These are phyloP conservation scores for Sisyra nigra DNA, from an alignment of 2,888 invertebrate species.

Conservation along the genomic window DNA sequence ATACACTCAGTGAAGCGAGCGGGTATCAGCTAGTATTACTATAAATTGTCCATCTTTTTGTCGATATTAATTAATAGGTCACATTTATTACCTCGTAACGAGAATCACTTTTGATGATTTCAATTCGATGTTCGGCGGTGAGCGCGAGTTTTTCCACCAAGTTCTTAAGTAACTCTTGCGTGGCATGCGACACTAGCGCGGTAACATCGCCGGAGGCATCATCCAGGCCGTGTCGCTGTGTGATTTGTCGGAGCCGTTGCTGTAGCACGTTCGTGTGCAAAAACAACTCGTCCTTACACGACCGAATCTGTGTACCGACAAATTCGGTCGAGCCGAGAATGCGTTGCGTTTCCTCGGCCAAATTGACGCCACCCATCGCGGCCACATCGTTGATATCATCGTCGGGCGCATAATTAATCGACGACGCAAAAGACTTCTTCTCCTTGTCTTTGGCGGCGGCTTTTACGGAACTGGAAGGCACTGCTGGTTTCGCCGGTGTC, in stretches of 20 bases:
- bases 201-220: conserved; percentile 71
- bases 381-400: conserved; percentile 98
- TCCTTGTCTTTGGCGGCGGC: conserved; percentile 58
- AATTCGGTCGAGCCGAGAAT: conserved; percentile 73
- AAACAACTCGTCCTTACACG: conserved; percentile 87
- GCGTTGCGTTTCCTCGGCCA: conserved; percentile 89
- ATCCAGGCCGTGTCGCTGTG: conserved; percentile 62
- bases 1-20: too few relatives aligned
- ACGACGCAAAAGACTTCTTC: conserved; percentile 45
- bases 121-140: conserved; percentile 88
- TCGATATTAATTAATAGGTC: too few relatives aligned
- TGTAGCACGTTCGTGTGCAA: conserved; percentile 63
- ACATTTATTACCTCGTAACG: conserved; percentile 75
- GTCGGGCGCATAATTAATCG: conserved; percentile 42
- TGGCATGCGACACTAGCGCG: conserved; percentile 80
- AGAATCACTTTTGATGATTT: conserved; percentile 78
- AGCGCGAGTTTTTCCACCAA: conserved; percentile 81
- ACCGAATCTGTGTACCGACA: conserved; percentile 61
- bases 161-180: conserved; percentile 83
- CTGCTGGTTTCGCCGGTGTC: conserved; percentile 34
- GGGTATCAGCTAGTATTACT: too few relatives aligned
- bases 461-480: conserved; percentile 33
- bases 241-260: conserved; percentile 56
- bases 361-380: conserved; percentile 96
- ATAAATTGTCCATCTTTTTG: too few relatives aligned